Base-by-base conservation (phyloP, 1,140 invertebrate genomes). In the Bombus impatiens region DNA sequence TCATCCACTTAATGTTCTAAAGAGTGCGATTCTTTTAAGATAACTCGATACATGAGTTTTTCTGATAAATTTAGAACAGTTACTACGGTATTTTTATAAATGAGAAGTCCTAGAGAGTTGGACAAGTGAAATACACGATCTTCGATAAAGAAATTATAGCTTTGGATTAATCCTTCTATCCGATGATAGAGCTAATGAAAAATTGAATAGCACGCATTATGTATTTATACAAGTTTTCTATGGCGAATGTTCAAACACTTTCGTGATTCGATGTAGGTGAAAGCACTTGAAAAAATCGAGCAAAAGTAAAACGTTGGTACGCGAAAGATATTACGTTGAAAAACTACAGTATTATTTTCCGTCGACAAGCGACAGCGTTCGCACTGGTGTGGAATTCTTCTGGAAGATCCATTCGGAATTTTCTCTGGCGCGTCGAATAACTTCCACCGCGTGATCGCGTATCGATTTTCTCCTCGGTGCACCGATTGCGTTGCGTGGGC, bases 401-500 rank as follows among this genome's bases (percentile, higher is more conserved):
- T 22, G 40, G 40, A 32, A 44, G 18, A 74, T 32, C 10, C 10
- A 42, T 74, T n/a, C n/a, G 28, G 18, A 74, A 44, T 74, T 74
- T 32, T n/a, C 40, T 74, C n/a, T 13, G 40, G 25, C n/a, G 13
- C 70, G n/a, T 62, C 47, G 80, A 74, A 75, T 82, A 74, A 82
- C 22, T 68, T 68, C 3, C 67, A 68, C 25, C 40, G 57, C 25
- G 37, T 40, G 68, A 25, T 28, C 68, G 65, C 62, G 44, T 85
- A 89, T 90, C 89, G 89, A 90, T 78, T 78, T 75, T 78, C 35
- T 22, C 75, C 68, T 75, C 44, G 44, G 67, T 59, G 76, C 76
- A 77, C 75, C 82, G 82, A 89, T 90, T 87, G 82, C 88, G 35
- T 82, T 65, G 70, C 86, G 86, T 87, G 86, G 82, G 28, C 32